phyloP scores from a whole-genome alignment of 2,797 vertebrate genomes.

The Gymnopithys bicolor region DNA sequence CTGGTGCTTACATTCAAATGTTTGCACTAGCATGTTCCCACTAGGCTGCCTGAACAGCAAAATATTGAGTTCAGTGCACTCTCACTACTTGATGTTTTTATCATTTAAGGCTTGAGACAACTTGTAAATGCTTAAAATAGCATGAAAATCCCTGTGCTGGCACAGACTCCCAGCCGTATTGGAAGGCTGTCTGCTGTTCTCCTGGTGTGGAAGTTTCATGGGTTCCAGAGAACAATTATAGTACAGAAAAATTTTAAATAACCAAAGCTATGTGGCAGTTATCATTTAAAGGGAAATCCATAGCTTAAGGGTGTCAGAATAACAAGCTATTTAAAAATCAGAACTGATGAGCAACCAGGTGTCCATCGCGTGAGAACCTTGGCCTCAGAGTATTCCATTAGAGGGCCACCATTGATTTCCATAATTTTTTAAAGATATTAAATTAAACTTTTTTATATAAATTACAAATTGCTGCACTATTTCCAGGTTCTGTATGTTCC shows the following conservation, averaged over 20 bases:
- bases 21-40: slow-evolving; percentile 22
- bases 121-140: slow-evolving; percentile 65
- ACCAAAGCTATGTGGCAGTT: neutral
- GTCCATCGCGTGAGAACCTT: neutral
- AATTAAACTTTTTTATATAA: neutral
- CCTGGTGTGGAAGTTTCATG: slow-evolving; percentile 12
- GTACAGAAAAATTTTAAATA: neutral
- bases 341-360: neutral
- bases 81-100: slow-evolving; percentile 49
- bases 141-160: slow-evolving; percentile 33
- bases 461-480: neutral
- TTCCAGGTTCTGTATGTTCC: neutral
- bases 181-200: slow-evolving; percentile 41
- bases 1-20: slow-evolving; percentile 28
- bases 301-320: neutral
- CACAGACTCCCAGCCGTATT: neutral
- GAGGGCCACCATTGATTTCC: neutral
- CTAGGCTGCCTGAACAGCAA: slow-evolving; percentile 42
- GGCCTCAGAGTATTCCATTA: neutral
- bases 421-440: neutral
- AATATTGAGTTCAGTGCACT: slow-evolving; percentile 51
- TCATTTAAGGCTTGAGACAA: slow-evolving; percentile 51
- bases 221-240: neutral
- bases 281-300: neutral
- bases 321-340: neutral